Conservation (phyloP, 2,888 invertebrate species). For the Mimumesa dahlbomi region DNA sequence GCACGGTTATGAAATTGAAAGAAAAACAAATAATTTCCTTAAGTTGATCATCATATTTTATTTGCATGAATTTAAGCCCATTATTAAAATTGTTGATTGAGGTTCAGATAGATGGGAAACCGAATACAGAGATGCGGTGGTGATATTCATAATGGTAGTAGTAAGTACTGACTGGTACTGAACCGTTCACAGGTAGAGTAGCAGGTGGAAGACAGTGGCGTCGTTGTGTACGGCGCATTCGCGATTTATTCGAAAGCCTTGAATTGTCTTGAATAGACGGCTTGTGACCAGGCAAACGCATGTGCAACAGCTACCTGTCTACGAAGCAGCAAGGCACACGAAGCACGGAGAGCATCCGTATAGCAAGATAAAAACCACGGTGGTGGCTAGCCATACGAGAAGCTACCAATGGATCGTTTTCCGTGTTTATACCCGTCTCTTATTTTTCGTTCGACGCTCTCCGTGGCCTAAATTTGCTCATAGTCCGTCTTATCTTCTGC, state of each 20-base stretch:
- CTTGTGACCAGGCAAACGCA: conserved; percentile 55
- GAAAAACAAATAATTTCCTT: too few relatives aligned
- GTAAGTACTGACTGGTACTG: too few relatives aligned
- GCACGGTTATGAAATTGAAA: too few relatives aligned
- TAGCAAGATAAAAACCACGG: conserved; percentile 59
- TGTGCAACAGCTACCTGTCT: conserved; percentile 62
- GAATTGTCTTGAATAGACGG: conserved; percentile 49
- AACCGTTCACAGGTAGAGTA: too few relatives aligned
- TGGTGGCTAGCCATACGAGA: conserved; percentile 27
- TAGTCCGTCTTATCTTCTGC: conserved; percentile 24
- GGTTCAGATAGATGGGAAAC: too few relatives aligned
- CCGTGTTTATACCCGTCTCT: conserved; percentile 69
- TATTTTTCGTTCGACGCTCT: conserved; percentile 63
- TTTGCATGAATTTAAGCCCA: too few relatives aligned
- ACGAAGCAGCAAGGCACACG: conserved; percentile 39
- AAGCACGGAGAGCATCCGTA: conserved; percentile 37
- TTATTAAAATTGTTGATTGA: too few relatives aligned
- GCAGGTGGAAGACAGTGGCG: background rate
- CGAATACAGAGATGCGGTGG: too few relatives aligned
- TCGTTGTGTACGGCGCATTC: background rate
- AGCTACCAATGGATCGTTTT: conserved; percentile 69
- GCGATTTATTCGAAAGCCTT: background rate
- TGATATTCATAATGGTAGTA: too few relatives aligned
- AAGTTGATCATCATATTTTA: too few relatives aligned
- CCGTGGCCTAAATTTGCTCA: conserved; percentile 56